Evolutionary conservation across 2,797 vertebrate species (phyloP), one percentile per base, ranked within the genome.

Genomic region (Acanthis flammea): DNA sequence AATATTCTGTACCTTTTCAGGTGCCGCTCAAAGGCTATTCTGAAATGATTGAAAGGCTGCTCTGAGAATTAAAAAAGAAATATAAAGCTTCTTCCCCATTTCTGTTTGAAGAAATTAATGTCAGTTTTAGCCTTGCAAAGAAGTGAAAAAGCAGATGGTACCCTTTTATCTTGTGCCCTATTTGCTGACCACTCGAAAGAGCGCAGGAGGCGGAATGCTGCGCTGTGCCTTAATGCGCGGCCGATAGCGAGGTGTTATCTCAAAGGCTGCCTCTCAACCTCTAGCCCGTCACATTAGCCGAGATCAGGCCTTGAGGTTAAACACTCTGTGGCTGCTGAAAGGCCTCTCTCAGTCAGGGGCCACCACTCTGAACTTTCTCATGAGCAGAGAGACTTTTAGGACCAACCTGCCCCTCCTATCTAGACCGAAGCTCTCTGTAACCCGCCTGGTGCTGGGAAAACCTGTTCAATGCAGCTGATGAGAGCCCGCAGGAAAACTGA

Each of bases 311-410:
- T 61, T 21, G 80, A 63, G 95, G 88, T 94, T 58, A 92, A 95
- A 95, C 95, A 79, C 94, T 41, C 62, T 24, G 48, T 9, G 24
- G 11, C 94, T 92, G 93, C 44, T 95, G 96, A 96, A 96, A 96
- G 74, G 88, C 45, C 93, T 95, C 86, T 95, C 93, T 71, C 95
- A 16, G 67, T 33, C 71, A 65, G 71, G 60, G 90, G 93, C 93
- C 93, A 88, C 55, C 11, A 2, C 80, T 33, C 37, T 92, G 93
- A 96, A 95, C 93, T 97, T 97, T 95, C 95, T 96, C 95, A 96
- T 85, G 91, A 74, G 82, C 76, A 30, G 25, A 31, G 68, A 67
- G 70, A 86, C 78, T 86, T 82, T 41, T 9, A 47, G 87, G 66
- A 67, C 45, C 55, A 58, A 19, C 37, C 41, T 81, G 41, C 18